A percentile compares a stretch with the other conserved stretches of the same genome.
Evolutionary conservation across 2,797 vertebrate genomes (phyloP).

Genomic region (Alectoris magna): DNA sequence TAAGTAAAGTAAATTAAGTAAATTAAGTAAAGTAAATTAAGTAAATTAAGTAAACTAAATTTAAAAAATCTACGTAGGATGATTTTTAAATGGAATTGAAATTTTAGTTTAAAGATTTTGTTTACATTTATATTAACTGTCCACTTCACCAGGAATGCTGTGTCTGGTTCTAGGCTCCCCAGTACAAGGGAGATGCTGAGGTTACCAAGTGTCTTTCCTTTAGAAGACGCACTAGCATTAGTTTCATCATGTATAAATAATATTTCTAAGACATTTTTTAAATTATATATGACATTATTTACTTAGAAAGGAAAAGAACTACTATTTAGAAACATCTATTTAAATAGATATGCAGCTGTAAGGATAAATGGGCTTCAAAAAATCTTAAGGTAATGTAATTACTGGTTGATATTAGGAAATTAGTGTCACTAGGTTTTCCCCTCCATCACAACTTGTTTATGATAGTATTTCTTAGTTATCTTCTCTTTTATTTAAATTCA

Average conservation of each 20-base stretch:
- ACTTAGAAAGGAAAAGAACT: neutral
- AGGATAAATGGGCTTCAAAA: neutral
- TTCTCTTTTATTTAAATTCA: neutral
- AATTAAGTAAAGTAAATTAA: no score
- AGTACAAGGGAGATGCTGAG: neutral
- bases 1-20: neutral
- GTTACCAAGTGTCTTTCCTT: neutral
- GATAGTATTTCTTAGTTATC: neutral
- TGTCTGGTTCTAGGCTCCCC: neutral
- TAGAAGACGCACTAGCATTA: neutral
- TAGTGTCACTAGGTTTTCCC: neutral
- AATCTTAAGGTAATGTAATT: neutral
- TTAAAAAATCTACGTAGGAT: accelerated
- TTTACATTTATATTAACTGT: neutral
- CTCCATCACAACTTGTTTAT: neutral
- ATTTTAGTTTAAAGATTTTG: neutral
- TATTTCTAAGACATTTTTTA: neutral
- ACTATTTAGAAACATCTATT: neutral
- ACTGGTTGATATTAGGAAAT: neutral
- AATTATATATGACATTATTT: neutral
- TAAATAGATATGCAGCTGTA: neutral
- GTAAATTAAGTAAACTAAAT: no score
- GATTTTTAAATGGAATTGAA: neutral
- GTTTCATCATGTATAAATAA: neutral
- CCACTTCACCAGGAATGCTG: neutral